A percentile compares a stretch with the other conserved stretches of the same genome.
These are phyloP conservation scores for Vimba vimba DNA, from an alignment of 2,113 vertebrate genomes.

Conservation along the genomic window DNA sequence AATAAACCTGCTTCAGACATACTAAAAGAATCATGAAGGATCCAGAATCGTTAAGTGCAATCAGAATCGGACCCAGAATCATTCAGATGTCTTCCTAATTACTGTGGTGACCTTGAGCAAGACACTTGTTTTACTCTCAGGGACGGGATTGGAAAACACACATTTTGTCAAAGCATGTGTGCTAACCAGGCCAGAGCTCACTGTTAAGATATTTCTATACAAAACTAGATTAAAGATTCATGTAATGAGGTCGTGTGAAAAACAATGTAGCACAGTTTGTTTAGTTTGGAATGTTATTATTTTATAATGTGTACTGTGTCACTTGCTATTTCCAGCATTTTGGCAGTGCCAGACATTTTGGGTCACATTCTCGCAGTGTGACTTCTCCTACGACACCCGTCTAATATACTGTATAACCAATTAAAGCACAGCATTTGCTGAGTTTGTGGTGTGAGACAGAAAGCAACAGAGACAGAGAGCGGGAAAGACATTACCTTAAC, in stretches of 20 bases:
- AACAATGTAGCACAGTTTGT: conserved; percentile 5
- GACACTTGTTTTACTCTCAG: neutral
- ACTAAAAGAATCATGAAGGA: neutral
- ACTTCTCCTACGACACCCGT: neutral
- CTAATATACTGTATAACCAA: neutral
- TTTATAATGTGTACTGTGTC: conserved; percentile 21
- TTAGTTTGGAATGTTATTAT: conserved; percentile 16
- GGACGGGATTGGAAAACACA: neutral
- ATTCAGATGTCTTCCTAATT: neutral
- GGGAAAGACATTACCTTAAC: neutral
- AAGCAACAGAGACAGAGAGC: neutral
- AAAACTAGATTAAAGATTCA: neutral
- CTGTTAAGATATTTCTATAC: neutral
- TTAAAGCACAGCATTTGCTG: conserved; percentile 2
- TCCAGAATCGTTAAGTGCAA: neutral
- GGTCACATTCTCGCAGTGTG: neutral
- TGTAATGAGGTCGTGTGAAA: neutral
- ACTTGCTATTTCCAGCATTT: neutral
- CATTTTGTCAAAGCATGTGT: neutral
- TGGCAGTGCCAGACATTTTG: neutral
- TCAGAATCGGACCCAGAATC: neutral
- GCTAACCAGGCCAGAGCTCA: neutral
- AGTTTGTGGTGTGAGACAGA: neutral
- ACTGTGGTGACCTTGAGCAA: neutral
- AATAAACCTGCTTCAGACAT: neutral